Conservation (phyloP, 2,888 invertebrate genomes). For the Listrodromus nycthemerus region DNA sequence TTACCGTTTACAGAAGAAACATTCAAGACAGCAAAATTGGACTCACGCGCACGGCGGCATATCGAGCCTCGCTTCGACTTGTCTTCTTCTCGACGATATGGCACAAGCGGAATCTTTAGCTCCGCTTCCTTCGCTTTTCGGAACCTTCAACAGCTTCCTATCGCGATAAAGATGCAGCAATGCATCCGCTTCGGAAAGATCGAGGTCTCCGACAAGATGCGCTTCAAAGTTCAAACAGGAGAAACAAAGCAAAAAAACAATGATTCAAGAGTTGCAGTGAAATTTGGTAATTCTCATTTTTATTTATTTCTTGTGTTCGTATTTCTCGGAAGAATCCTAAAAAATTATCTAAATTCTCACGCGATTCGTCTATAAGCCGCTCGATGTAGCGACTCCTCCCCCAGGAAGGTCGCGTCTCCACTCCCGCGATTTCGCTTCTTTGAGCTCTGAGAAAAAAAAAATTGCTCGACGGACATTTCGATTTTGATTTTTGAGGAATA, state of each 20-base stretch:
- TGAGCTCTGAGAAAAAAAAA: conserved; percentile 47
- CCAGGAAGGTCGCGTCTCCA: conserved; percentile 70
- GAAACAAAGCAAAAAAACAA: not conserved
- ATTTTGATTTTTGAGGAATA: not conserved
- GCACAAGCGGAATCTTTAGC: conserved; percentile 41
- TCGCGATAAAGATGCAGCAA: conserved; percentile 67
- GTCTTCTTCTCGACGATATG: conserved; percentile 64
- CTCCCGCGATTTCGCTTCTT: conserved; percentile 64
- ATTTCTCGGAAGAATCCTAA: not conserved
- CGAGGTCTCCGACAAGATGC: conserved; percentile 68
- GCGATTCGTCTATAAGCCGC: conserved; percentile 70
- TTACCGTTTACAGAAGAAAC: not conserved
- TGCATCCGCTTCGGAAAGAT: conserved; percentile 69
- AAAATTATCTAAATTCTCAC: conserved; percentile 55
- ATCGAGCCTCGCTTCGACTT: conserved; percentile 67
- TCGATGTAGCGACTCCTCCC: conserved; percentile 71
- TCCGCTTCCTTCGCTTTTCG: not conserved
- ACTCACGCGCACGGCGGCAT: conserved; percentile 69
- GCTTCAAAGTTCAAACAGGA: conserved; percentile 48
- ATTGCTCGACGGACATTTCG: not conserved
- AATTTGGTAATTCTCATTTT: not conserved
- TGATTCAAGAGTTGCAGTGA: not conserved
- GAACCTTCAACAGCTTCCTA: conserved; percentile 55
- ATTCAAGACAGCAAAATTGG: not conserved
- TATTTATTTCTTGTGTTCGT: not conserved